Percentiles rank a stretch among this genome's conserved stretches.
phyloP scores from a whole-genome alignment of 2,113 vertebrate species.

The Scatophagus argus region DNA sequence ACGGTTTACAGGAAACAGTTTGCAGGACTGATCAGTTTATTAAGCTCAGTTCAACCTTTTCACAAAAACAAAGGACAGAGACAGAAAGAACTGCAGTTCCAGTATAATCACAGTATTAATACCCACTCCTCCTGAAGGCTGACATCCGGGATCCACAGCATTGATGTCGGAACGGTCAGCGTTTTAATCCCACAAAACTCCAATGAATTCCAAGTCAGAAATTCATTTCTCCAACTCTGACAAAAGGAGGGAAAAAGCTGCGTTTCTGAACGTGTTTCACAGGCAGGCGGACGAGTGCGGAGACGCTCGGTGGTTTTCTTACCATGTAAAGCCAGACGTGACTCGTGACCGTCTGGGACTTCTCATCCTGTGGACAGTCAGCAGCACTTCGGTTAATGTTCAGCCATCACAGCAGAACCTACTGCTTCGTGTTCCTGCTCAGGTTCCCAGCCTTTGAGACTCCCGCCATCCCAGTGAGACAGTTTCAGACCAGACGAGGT shows the following conservation, averaged over 20 bases:
- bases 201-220: slow-evolving; percentile 60
- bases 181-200: slow-evolving; percentile 70
- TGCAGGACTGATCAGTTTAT: too few species aligned
- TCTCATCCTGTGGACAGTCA: slow-evolving; percentile 67
- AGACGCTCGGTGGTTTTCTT: too few species aligned
- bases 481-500: too few species aligned
- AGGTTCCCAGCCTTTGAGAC: too few species aligned
- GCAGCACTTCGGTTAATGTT: background rate
- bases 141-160: slow-evolving; percentile 75
- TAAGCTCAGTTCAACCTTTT: too few species aligned
- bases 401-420: too few species aligned
- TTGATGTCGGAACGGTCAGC: slow-evolving; percentile 41
- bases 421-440: too few species aligned
- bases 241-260: background rate
- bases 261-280: background rate
- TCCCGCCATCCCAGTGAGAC: too few species aligned
- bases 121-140: slow-evolving; percentile 70
- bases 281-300: too few species aligned
- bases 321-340: slow-evolving; percentile 58
- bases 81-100: too few species aligned
- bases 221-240: slow-evolving; percentile 74
- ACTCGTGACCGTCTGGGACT: slow-evolving; percentile 62
- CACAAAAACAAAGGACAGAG: too few species aligned
- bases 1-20: too few species aligned
- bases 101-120: background rate